A percentile compares a stretch with the other conserved stretches of the same genome.
Evolutionary conservation across 2,797 vertebrate genomes (phyloP).

Genomic region (Hozukius guyotensis): DNA sequence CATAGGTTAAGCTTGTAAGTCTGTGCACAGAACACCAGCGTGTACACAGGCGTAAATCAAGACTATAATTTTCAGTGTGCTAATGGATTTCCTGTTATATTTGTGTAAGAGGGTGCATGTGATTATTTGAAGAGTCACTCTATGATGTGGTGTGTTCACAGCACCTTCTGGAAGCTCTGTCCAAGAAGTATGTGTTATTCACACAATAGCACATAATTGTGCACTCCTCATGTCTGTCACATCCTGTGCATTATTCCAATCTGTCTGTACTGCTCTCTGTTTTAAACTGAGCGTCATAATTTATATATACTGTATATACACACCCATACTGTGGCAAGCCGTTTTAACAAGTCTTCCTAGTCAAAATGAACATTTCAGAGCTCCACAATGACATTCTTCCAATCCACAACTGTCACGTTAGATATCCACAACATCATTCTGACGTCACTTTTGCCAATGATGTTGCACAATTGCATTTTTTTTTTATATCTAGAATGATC

Average conservation of each 20-base stretch:
- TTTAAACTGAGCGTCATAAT: neutral
- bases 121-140: conserved; percentile 16
- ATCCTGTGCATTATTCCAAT: neutral
- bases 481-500: too few relatives aligned
- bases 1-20: conserved; percentile 8
- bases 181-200: neutral
- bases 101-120: conserved; percentile 13
- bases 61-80: conserved; percentile 12
- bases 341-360: too few relatives aligned
- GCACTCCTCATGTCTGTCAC: neutral
- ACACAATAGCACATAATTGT: neutral
- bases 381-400: too few relatives aligned
- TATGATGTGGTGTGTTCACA: neutral
- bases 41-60: conserved; percentile 16
- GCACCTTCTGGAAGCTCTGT: neutral
- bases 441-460: too few relatives aligned
- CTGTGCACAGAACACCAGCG: neutral
- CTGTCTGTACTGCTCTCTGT: neutral
- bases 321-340: neutral
- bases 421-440: too few relatives aligned
- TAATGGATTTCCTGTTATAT: conserved; percentile 28
- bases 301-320: neutral
- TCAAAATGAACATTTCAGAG: too few relatives aligned
- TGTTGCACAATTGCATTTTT: too few relatives aligned
- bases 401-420: too few relatives aligned